Evolutionary conservation across 2,888 invertebrate genomes (phyloP).

Genomic region (Ptilodon capucinus): DNA sequence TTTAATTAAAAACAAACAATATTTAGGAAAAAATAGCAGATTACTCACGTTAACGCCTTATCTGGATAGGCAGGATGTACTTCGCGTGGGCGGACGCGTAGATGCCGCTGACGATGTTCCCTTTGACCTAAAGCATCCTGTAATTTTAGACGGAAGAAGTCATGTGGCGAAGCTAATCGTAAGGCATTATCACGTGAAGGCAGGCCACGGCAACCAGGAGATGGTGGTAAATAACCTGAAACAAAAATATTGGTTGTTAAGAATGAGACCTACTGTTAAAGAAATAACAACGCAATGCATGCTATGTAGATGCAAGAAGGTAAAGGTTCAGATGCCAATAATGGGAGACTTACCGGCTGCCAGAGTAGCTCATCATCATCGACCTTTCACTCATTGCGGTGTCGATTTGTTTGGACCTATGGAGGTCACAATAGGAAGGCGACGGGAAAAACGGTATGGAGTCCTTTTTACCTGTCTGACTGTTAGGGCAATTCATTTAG

Average conservation of each 20-base stretch:
- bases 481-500: neutral
- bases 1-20: neutral
- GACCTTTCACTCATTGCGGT: neutral
- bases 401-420: neutral
- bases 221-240: neutral
- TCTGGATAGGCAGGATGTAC: constrained; percentile 12
- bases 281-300: neutral
- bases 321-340: neutral
- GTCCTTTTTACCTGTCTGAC: neutral
- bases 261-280: neutral
- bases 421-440: neutral
- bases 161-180: constrained; percentile 9
- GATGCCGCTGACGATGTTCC: constrained; percentile 9
- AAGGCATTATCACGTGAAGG: constrained; percentile 6
- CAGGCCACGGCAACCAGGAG: neutral
- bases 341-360: neutral
- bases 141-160: constrained; percentile 17
- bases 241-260: neutral
- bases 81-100: constrained; percentile 16
- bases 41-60: constrained; percentile 4
- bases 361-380: neutral
- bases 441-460: neutral
- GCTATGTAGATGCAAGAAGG: neutral
- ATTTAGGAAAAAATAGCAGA: neutral
- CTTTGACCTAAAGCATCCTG: constrained; percentile 12